Evolutionary conservation across 1,140 invertebrate genomes (phyloP).

Genomic region (Solenopsis invicta): DNA sequence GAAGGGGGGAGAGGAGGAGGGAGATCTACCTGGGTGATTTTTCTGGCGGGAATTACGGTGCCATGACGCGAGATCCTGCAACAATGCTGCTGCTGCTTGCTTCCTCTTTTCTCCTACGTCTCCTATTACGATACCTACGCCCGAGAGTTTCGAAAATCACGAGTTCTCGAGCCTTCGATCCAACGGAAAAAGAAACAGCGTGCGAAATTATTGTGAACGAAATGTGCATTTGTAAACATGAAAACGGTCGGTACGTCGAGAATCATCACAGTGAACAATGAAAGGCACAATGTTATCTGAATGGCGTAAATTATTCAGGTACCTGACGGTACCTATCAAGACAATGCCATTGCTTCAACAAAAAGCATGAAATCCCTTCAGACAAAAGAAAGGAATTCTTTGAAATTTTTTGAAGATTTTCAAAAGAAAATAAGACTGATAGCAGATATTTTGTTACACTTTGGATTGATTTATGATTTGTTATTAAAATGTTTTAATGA

Average conservation of each 20-base stretch:
- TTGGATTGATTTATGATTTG: neutral
- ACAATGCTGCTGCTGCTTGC: slow-evolving; percentile 30
- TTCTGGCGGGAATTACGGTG: slow-evolving; percentile 84
- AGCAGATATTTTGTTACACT: neutral
- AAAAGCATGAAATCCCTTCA: neutral
- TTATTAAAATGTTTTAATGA: too few relatives aligned
- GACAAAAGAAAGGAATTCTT: neutral
- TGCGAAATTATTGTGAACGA: neutral
- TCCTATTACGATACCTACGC: too few relatives aligned
- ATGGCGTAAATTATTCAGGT: slow-evolving; percentile 28
- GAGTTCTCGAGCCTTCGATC: slow-evolving; percentile 18
- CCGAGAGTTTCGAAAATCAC: slow-evolving; percentile 45
- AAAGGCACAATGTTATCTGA: slow-evolving; percentile 82
- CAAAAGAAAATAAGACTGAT: slow-evolving; percentile 3
- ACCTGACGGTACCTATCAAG: neutral
- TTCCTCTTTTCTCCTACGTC: neutral
- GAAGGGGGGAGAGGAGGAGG: slow-evolving; percentile 11
- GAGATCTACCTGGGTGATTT: slow-evolving; percentile 85
- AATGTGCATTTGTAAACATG: neutral
- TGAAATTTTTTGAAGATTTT: neutral
- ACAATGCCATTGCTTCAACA: neutral
- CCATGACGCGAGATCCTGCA: slow-evolving; percentile 71
- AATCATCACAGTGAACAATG: slow-evolving; percentile 80
- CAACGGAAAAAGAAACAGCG: neutral
- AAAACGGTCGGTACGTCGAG: slow-evolving; percentile 49